These are phyloP conservation scores for Coilia nasus DNA, from an alignment of 2,797 vertebrate genomes.

Conservation along the genomic window DNA sequence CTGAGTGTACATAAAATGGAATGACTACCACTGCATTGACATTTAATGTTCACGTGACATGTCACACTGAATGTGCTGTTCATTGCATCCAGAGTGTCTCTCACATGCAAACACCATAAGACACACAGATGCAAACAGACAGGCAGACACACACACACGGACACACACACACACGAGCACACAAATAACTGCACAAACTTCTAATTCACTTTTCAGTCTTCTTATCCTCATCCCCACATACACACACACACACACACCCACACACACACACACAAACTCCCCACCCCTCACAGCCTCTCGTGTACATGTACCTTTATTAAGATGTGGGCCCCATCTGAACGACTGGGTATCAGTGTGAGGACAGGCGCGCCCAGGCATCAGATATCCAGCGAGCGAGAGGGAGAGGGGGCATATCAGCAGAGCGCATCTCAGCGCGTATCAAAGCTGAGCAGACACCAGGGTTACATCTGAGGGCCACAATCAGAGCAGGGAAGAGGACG, in stretches of 20 bases:
- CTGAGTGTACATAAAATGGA: constrained; percentile 27
- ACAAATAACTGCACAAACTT: background rate
- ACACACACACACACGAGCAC: background rate
- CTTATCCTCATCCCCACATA: background rate
- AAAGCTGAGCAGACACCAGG: background rate
- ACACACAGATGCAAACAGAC: background rate
- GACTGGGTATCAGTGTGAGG: constrained; percentile 14
- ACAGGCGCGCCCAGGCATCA: background rate
- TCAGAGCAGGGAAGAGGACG: background rate
- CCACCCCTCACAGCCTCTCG: background rate
- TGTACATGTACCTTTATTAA: background rate
- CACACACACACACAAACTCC: background rate
- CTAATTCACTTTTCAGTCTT: constrained; percentile 9
- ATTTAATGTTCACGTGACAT: background rate
- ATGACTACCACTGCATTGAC: constrained; percentile 34
- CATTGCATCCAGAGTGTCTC: constrained; percentile 4
- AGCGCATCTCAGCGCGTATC: background rate
- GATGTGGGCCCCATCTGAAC: background rate
- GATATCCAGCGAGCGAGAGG: background rate
- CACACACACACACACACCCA: background rate
- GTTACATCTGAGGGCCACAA: background rate
- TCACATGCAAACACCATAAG: constrained; percentile 4
- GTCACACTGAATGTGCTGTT: background rate
- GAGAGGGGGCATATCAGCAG: background rate
- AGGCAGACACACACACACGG: background rate